Base-by-base conservation (phyloP, 2,113 vertebrate genomes). In the Ptychochromis oligacanthus region DNA sequence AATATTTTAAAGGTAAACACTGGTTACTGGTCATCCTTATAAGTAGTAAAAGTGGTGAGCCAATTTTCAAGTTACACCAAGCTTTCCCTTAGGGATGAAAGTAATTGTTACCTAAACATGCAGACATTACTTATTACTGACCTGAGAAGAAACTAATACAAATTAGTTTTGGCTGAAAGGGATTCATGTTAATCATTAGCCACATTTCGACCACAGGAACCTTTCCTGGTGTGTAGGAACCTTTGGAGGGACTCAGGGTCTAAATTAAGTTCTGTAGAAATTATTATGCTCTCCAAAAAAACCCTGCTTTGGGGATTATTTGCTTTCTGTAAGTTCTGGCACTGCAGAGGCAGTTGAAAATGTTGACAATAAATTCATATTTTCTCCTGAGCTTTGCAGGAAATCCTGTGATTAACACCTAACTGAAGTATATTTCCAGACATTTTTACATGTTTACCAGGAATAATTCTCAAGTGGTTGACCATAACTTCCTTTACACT, bases 391-490 rank as follows among this genome's bases (percentile, higher is more conserved):
- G 65, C 43, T 17, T 52, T n/a, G 15, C 26, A 72, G 17, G 65
- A 72, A 72, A 72, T 72, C 46, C 43, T 72, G 49, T 52, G 52
- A 72, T 72, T 8, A 72, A 31, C 52, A 13, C 26, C 17, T 18
- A 52, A 10, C 46, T 72, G 43, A 72, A 52, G 0, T 52, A 14
- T 52, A 72, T 72, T 72, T 72, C 65, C 65, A n/a, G 65, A 52
- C 26, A 72, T 72, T 52, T 72, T 72, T 52, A 72, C 46, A 72
- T 31, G 65, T 52, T 72, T 52, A 72, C 65, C 65, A 72, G 65
- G 46, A 72, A 72, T 72, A 72, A 72, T 72, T 72, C 46, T 7
- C 28, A 72, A 52, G 65, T 72, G 65, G 65, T 72, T 72, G 52
- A 52, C 65, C 46, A 31, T 72, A 11, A 26, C 49, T 31, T 52